Percentiles rank a stretch among this genome's conserved stretches.
Evolutionary conservation across 1,140 invertebrate genomes (phyloP).

Genomic region (Anastrepha obliqua): DNA sequence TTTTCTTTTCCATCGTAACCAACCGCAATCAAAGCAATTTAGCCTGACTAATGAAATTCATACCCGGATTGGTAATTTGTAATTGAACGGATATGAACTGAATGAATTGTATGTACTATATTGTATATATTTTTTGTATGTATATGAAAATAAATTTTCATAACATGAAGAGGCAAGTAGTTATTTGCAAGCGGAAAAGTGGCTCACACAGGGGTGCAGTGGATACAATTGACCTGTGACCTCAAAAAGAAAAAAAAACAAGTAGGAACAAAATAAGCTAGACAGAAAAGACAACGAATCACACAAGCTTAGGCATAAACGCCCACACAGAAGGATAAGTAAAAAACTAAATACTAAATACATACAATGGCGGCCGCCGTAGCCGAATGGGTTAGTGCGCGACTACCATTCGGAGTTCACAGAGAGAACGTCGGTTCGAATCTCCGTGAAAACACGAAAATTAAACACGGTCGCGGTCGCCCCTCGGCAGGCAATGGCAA

Average conservation of each 20-base stretch:
- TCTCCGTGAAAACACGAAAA: too few species aligned
- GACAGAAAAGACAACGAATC: not conserved
- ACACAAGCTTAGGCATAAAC: not conserved
- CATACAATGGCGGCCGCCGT: too few species aligned
- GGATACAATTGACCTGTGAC: constrained; percentile 35
- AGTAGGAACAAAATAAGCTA: not conserved
- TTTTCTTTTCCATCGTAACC: not conserved
- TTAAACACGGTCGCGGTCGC: too few species aligned
- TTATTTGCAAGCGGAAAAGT: constrained; percentile 15
- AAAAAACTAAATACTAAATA: not conserved
- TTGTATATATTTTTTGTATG: not conserved
- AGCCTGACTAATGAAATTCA: constrained; percentile 11
- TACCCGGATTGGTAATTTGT: not conserved
- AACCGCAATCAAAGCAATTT: not conserved
- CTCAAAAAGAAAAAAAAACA: constrained; percentile 35
- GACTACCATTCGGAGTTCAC: too few species aligned
- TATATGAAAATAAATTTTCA: not conserved
- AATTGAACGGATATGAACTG: constrained; percentile 19
- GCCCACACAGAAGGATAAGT: not conserved
- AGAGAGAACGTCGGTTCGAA: too few species aligned
- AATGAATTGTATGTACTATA: not conserved
- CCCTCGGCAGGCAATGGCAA: too few species aligned
- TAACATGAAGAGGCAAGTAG: not conserved
- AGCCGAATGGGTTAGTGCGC: too few species aligned
- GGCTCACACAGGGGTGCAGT: not conserved